These are phyloP conservation scores for Bothrops alternatus DNA, from an alignment of 2,797 vertebrate genomes.

Conservation along the genomic window DNA sequence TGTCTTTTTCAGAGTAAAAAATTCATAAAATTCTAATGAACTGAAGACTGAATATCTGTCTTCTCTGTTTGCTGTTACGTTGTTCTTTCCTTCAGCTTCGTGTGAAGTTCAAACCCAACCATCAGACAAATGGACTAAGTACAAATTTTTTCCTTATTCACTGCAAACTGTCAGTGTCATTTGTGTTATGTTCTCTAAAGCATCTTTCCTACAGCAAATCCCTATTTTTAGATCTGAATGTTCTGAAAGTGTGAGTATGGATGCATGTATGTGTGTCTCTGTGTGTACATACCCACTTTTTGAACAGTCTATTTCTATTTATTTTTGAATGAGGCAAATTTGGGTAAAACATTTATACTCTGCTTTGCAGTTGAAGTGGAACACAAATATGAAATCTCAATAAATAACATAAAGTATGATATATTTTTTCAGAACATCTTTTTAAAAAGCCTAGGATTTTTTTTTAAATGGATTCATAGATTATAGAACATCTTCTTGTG, in stretches of 20 bases:
- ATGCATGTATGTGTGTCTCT: background rate
- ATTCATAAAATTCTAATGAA: conserved; percentile 1
- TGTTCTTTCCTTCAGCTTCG: background rate
- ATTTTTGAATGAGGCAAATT: background rate
- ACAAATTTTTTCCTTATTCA: background rate
- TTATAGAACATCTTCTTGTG: background rate
- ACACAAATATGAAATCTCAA: background rate
- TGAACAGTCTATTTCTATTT: background rate
- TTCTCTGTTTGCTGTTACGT: background rate
- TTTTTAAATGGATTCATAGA: background rate
- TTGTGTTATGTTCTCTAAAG: background rate
- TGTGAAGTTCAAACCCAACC: background rate
- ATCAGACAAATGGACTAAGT: background rate
- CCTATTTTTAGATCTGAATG: background rate
- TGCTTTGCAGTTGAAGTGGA: background rate
- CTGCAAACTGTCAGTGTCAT: background rate
- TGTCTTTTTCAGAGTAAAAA: background rate
- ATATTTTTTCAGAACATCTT: background rate
- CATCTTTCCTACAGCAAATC: background rate
- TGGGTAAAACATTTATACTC: background rate
- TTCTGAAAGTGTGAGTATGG: background rate
- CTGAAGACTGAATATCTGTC: background rate
- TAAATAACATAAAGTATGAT: background rate
- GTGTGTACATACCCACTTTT: background rate
- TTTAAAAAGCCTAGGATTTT: background rate